Conservation (phyloP, 2,888 invertebrate genomes). For the Xestia xanthographa region DNA sequence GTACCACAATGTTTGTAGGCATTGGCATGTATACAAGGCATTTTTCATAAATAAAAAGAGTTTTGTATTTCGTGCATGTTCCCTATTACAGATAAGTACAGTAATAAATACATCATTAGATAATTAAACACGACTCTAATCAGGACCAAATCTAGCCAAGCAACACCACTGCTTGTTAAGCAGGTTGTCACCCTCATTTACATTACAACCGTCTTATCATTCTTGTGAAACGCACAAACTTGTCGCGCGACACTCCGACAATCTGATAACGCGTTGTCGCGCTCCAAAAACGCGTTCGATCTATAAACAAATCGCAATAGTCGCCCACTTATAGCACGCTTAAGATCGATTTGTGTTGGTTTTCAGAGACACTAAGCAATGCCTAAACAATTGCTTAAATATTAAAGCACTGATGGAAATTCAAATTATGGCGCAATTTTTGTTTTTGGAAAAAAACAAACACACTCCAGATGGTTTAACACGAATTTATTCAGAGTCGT, state of each 20-base stretch:
- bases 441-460: neutral
- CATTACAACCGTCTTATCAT: constrained; percentile 57
- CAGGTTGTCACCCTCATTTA: constrained; percentile 52
- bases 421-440: neutral
- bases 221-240: constrained; percentile 59
- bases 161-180: constrained; percentile 28
- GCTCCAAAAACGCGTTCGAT: constrained; percentile 56
- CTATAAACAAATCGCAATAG: constrained; percentile 60
- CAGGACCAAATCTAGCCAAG: constrained; percentile 25
- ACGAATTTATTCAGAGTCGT: neutral
- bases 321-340: constrained; percentile 50
- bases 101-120: constrained; percentile 24
- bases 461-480: neutral
- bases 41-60: too few species aligned
- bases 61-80: too few species aligned
- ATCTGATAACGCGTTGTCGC: constrained; percentile 59
- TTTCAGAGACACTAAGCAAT: neutral
- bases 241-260: constrained; percentile 53
- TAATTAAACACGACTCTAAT: constrained; percentile 36
- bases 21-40: too few species aligned
- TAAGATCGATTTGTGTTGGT: constrained; percentile 32
- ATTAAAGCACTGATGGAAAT: neutral
- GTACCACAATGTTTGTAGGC: too few species aligned
- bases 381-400: neutral
- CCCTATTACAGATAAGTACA: neutral